Base-by-base conservation (phyloP, 1,140 invertebrate species). In the Drosophila jambulina region DNA sequence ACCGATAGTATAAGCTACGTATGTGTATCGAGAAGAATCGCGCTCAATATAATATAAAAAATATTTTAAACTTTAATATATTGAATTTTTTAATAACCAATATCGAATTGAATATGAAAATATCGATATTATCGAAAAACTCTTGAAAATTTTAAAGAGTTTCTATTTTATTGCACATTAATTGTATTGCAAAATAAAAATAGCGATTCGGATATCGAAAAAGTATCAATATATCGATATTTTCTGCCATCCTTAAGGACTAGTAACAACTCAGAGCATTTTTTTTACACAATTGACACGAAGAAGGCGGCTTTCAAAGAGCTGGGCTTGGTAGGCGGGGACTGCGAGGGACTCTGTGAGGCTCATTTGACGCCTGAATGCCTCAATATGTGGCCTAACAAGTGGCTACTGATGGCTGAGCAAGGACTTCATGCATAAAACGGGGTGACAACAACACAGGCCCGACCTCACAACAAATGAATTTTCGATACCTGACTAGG, bases 401-500 rank as follows among this genome's bases (percentile, higher is more conserved):
- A 61, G 75, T 59, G 64, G 71, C 25, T n/a, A 32, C 25, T n/a
- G 27, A 42, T 69, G 45, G 62, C 60, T 76, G 40, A 80, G 70
- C 64, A 57, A 64, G 78, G 78, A 43, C 65, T 57, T 67, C 72
- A 69, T 80, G 71, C 70, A 60, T 69, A 77, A 78, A 74, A 62
- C 71, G 21, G 32, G 38, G 69, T 58, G 68, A 63, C 68, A 61
- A 75, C 68, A 54, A 48, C 45, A 49, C 48, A 19, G 25, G 51
- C 45, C 46, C 23, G 15, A 48, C 46, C 27, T 48, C 23, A 27
- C 40, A 29, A 72, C 61, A 82, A 82, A 82, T 82, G 75, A 68
- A 82, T 82, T 82, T 82, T 82, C 54, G 62, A 82, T 78, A 78
- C 69, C 81, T 82, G 68, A 82, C 72, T 82, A 82, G 75, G 80